These are phyloP conservation scores for Crotalus viridis DNA, from an alignment of 2,113 vertebrate genomes.

Conservation along the genomic window DNA sequence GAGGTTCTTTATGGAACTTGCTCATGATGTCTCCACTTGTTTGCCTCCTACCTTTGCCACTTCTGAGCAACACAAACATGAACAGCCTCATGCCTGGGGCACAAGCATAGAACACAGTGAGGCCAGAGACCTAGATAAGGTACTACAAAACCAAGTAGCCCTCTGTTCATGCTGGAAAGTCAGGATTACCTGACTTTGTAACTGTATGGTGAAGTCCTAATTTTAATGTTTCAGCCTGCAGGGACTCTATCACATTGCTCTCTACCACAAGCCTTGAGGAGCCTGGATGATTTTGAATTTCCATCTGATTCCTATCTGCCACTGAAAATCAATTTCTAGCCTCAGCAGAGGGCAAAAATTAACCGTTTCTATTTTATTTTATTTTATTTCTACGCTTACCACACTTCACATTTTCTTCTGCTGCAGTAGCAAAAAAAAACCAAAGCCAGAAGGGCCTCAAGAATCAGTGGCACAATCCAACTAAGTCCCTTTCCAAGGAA, in stretches of 20 bases:
- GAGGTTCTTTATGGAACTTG: neutral
- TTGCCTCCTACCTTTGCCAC: neutral
- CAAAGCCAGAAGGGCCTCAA: neutral
- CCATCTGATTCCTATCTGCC: slow-evolving; percentile 59
- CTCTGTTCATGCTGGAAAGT: slow-evolving; percentile 61
- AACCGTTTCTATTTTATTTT: slow-evolving; percentile 61
- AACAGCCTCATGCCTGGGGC: neutral
- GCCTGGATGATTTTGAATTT: slow-evolving; percentile 60
- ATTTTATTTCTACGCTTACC: neutral
- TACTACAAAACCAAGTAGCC: slow-evolving; percentile 54
- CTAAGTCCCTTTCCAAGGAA: neutral
- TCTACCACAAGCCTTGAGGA: slow-evolving; percentile 60
- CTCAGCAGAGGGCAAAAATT: slow-evolving; percentile 45
- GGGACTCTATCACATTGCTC: slow-evolving; percentile 53
- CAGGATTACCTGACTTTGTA: slow-evolving; percentile 28
- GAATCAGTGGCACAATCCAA: neutral
- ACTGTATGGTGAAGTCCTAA: slow-evolving; percentile 50
- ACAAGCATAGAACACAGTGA: neutral
- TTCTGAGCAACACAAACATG: neutral
- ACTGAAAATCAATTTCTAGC: slow-evolving; percentile 55
- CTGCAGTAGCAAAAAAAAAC: neutral
- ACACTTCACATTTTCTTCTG: slow-evolving; percentile 5
- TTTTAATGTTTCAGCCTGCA: slow-evolving; percentile 47
- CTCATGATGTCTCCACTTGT: neutral
- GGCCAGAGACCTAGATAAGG: slow-evolving; percentile 45